A percentile compares a stretch with the other conserved stretches of the same genome.
Conservation (phyloP, 2,113 vertebrate genomes). For the Cochlearius cochlearius region DNA sequence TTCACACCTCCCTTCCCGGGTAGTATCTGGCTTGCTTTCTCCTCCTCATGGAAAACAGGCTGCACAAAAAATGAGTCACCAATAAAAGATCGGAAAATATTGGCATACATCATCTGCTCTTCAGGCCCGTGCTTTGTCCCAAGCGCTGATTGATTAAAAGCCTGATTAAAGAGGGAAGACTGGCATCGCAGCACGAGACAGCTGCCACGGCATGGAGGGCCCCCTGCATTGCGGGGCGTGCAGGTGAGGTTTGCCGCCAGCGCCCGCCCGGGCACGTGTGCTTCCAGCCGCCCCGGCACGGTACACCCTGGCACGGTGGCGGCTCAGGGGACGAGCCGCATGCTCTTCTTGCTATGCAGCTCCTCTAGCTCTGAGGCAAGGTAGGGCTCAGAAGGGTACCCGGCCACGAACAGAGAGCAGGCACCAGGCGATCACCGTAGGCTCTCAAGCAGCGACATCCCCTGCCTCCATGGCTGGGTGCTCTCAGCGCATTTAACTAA, state of each 20-base stretch:
- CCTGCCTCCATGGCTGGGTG: fast-evolving
- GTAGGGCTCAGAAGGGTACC: neutral
- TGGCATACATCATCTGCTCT: neutral
- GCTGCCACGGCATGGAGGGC: neutral
- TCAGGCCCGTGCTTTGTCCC: neutral
- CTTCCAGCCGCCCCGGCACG: neutral
- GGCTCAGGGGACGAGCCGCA: fast-evolving
- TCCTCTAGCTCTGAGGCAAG: neutral
- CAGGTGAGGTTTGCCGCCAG: neutral
- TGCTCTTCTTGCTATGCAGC: neutral
- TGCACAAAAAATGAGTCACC: conserved; percentile 27
- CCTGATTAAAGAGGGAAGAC: neutral
- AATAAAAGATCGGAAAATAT: neutral
- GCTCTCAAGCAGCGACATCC: neutral
- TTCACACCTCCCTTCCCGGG: neutral
- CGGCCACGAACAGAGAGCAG: neutral
- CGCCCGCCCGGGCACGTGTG: fast-evolving
- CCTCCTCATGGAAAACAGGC: neutral
- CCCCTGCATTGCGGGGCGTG: neutral
- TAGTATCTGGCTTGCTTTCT: conserved; percentile 1
- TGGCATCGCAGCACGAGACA: neutral
- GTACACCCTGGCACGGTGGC: fast-evolving
- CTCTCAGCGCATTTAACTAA: neutral
- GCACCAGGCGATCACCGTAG: neutral
- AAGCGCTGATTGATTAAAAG: neutral